Percentiles rank a stretch among this genome's conserved stretches.
These are phyloP conservation scores for Eriosoma lanigerum DNA, from an alignment of 1,140 invertebrate genomes.

Conservation along the genomic window DNA sequence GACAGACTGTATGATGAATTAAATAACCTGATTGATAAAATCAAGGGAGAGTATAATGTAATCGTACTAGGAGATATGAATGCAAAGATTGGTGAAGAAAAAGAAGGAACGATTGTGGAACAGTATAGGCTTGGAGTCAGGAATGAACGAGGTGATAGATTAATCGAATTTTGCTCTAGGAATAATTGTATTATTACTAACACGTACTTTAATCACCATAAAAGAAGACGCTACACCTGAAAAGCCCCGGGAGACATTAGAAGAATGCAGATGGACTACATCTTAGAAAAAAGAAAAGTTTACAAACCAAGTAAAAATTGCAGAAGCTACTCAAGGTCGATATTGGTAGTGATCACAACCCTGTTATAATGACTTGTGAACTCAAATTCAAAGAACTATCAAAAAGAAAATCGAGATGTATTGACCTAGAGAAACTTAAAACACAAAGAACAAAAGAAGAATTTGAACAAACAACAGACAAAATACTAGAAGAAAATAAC, in stretches of 20 bases:
- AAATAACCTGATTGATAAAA: conserved; percentile 12
- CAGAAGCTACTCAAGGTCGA: background rate
- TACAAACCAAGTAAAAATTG: conserved; percentile 55
- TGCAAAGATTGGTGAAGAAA: conserved; percentile 55
- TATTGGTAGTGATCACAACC: conserved; percentile 14
- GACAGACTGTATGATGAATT: conserved; percentile 55
- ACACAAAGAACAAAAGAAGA: conserved; percentile 18
- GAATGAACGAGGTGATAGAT: conserved; percentile 56
- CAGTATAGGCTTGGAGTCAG: conserved; percentile 55
- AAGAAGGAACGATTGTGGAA: conserved; percentile 34
- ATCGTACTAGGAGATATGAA: conserved; percentile 56
- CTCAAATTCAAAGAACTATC: conserved; percentile 29
- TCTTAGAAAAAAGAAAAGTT: conserved; percentile 56
- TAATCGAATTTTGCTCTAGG: conserved; percentile 57
- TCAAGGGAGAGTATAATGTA: conserved; percentile 51
- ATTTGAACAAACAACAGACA: conserved; percentile 18
- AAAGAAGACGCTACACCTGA: conserved; percentile 56
- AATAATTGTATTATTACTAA: conserved; percentile 56
- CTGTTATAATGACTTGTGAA: conserved; percentile 27
- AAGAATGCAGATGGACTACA: conserved; percentile 58
- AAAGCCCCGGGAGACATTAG: conserved; percentile 56
- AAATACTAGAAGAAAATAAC: too few species aligned
- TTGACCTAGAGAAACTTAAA: conserved; percentile 9
- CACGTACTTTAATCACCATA: conserved; percentile 56
- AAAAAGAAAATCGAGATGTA: conserved; percentile 18